Evolutionary conservation across 2,113 vertebrate species (phyloP).

Genomic region (Hepsetus odoe): DNA sequence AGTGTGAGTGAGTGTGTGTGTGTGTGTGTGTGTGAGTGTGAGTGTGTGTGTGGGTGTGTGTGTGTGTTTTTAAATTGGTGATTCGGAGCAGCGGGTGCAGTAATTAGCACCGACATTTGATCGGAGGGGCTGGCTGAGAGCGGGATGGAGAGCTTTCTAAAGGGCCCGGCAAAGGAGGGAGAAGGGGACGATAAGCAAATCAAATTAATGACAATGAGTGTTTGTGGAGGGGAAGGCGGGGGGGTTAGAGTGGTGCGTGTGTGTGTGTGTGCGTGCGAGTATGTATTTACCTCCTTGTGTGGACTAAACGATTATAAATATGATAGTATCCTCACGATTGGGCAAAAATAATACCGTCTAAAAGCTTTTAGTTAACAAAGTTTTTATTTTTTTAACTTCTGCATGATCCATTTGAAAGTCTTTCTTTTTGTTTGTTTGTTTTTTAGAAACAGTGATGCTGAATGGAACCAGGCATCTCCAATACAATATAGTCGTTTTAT

Average conservation of each 20-base stretch:
- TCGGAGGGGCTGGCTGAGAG: constrained; percentile 50
- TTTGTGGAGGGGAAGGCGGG: constrained; percentile 71
- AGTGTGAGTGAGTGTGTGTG: constrained; percentile 40
- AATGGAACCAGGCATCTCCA: no score
- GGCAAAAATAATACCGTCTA: no score
- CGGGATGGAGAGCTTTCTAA: constrained; percentile 57
- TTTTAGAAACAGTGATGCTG: no score
- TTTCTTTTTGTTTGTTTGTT: no score
- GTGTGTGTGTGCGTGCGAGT: neutral
- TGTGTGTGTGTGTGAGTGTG: neutral
- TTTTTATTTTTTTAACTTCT: no score
- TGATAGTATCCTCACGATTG: no score
- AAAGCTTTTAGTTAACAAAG: no score
- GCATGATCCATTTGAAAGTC: no score
- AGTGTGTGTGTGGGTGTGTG: constrained; percentile 45
- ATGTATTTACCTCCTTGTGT: neutral
- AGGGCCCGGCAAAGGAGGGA: constrained; percentile 19
- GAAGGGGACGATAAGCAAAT: constrained; percentile 67
- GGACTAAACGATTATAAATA: neutral
- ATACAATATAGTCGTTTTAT: no score
- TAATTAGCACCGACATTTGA: constrained; percentile 71
- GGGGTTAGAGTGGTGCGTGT: constrained; percentile 36
- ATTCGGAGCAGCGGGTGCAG: constrained; percentile 72
- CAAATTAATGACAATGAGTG: constrained; percentile 75
- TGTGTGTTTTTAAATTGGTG: constrained; percentile 72